phyloP scores from a whole-genome alignment of 2,797 vertebrate genomes.

The Cuniculus paca region DNA sequence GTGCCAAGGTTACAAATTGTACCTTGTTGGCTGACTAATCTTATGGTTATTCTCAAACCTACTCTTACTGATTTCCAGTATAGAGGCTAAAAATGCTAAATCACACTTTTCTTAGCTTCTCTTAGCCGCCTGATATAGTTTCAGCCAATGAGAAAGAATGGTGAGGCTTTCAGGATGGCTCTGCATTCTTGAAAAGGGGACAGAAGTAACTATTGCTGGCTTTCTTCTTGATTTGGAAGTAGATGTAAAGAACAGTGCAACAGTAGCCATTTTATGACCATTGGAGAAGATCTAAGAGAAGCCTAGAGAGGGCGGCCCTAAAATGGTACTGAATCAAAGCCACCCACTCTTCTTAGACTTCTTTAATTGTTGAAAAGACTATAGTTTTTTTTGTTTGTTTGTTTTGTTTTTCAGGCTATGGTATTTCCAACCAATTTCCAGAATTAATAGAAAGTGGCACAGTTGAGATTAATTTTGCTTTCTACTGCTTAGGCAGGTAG shows the following conservation, averaged over 20 bases:
- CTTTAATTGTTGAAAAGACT: not conserved
- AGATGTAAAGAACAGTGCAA: not conserved
- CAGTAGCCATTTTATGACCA: not conserved
- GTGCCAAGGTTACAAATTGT: not conserved
- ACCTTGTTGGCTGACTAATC: not conserved
- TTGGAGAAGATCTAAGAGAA: constrained; percentile 4
- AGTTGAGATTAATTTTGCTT: not conserved
- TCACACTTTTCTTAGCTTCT: not conserved
- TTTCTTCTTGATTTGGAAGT: not conserved
- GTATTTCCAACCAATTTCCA: not conserved
- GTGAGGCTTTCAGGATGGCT: not conserved
- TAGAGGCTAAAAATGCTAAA: not conserved
- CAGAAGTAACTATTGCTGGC: not conserved
- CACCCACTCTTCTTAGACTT: not conserved
- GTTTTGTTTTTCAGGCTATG: not conserved
- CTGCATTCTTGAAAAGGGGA: not conserved
- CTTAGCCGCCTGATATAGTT: not conserved
- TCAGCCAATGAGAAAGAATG: not conserved
- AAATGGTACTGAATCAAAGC: not conserved
- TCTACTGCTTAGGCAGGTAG: not conserved
- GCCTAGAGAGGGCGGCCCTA: not conserved
- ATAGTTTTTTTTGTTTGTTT: not conserved
- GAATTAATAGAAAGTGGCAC: not conserved
- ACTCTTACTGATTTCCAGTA: not conserved
- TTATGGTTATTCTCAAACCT: not conserved